A percentile compares a stretch with the other conserved stretches of the same genome.
These are phyloP conservation scores for Capromys pilorides DNA, from an alignment of 2,797 vertebrate species.

Conservation along the genomic window DNA sequence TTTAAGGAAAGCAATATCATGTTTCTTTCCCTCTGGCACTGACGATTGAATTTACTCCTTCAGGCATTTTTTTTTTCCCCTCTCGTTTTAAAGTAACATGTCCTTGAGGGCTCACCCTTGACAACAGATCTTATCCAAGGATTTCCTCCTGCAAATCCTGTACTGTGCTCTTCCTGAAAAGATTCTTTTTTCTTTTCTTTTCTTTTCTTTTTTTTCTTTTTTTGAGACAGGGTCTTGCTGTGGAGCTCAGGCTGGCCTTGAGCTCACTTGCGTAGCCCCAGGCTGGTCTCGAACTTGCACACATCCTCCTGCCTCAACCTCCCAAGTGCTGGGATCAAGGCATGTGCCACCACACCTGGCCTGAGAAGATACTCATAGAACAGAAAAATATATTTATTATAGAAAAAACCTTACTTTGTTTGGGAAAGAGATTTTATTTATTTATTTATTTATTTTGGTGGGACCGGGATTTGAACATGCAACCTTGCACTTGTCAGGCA, in stretches of 20 bases:
- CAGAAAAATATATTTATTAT: neutral
- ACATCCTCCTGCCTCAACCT: too few species aligned
- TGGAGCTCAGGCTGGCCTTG: too few species aligned
- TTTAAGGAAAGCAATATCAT: neutral
- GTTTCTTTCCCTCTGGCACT: neutral
- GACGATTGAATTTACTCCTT: neutral
- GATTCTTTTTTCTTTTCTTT: neutral
- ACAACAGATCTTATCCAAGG: neutral
- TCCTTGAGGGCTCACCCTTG: neutral
- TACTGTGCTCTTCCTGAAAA: neutral
- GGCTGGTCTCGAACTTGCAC: too few species aligned
- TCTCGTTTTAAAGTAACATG: neutral
- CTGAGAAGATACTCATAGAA: neutral
- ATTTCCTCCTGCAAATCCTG: slow-evolving; percentile 28
- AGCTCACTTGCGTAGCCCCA: too few species aligned
- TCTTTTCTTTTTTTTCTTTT: too few species aligned
- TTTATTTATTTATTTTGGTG: too few species aligned
- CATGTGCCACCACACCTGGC: too few species aligned
- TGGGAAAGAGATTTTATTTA: slow-evolving; percentile 34
- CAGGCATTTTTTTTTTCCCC: neutral
- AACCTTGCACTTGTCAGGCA: too few species aligned
- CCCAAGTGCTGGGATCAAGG: too few species aligned
- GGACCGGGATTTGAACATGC: too few species aligned
- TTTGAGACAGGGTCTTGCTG: too few species aligned
- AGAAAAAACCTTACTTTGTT: neutral